Evolutionary conservation across 1,140 invertebrate species (phyloP).

Genomic region (Leucophenga varia): DNA sequence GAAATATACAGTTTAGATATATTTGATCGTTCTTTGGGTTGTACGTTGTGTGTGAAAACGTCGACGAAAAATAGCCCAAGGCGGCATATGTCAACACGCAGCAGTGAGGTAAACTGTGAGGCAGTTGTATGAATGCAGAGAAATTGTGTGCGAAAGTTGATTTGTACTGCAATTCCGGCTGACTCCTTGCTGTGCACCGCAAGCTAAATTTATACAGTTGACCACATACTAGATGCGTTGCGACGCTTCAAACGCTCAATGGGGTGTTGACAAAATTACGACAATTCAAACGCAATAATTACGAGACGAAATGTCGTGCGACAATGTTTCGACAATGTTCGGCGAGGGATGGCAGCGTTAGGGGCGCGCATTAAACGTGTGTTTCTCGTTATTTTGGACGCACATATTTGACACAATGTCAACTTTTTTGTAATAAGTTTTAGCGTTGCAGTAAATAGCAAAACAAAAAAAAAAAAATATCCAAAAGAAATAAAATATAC

Average conservation of each 20-base stretch:
- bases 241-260: slow-evolving; percentile 24
- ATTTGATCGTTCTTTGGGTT: no score
- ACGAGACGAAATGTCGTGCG: slow-evolving; percentile 41
- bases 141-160: no score
- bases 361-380: slow-evolving; percentile 9
- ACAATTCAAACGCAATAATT: slow-evolving; percentile 52
- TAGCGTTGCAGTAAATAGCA: slow-evolving; percentile 17
- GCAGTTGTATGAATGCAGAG: no score
- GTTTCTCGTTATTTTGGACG: slow-evolving; percentile 41
- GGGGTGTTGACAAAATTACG: slow-evolving; percentile 38
- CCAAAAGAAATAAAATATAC: no score
- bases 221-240: no score
- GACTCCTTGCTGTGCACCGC: slow-evolving; percentile 12
- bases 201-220: slow-evolving; percentile 37
- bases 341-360: slow-evolving; percentile 21
- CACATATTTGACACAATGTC: slow-evolving; percentile 52
- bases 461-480: slow-evolving; percentile 11
- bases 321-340: no score
- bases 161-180: no score
- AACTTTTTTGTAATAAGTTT: slow-evolving; percentile 50
- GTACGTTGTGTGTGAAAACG: no score
- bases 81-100: no score
- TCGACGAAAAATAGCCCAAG: no score
- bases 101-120: no score
- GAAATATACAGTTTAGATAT: no score